Percentiles rank a stretch among this genome's conserved stretches.
phyloP scores from a whole-genome alignment of 2,888 invertebrate genomes.

The Plebejus argus region DNA sequence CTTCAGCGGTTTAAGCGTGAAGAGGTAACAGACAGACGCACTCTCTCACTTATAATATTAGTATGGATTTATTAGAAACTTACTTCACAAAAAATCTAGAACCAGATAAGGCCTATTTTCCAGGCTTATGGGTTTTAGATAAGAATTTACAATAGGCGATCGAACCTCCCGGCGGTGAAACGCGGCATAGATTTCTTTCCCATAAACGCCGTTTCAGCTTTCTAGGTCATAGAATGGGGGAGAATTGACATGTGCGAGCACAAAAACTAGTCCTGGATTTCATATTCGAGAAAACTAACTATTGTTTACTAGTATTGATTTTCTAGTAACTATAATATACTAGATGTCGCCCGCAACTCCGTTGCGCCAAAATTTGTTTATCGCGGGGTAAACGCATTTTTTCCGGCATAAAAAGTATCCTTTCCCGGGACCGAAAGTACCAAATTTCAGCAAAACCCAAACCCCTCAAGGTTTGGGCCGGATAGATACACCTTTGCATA shows the following conservation, averaged over 20 bases:
- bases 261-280: constrained; percentile 1
- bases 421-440: no score
- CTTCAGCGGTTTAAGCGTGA: no score
- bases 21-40: no score
- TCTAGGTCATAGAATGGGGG: constrained; percentile 44
- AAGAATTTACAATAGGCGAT: constrained; percentile 44
- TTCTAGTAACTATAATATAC: no score
- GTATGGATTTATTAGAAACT: not conserved
- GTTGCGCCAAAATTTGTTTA: no score
- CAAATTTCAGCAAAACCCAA: no score
- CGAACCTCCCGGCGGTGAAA: constrained; percentile 48
- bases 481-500: no score
- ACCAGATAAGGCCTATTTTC: constrained; percentile 19
- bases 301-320: not conserved
- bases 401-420: no score
- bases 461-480: no score
- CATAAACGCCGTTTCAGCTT: constrained; percentile 49
- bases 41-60: no score
- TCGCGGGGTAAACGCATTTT: no score
- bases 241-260: constrained; percentile 15
- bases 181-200: constrained; percentile 48
- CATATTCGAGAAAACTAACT: not conserved
- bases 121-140: constrained; percentile 19
- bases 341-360: no score
- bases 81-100: not conserved